Evolutionary conservation across 2,888 invertebrate genomes (phyloP), one percentile per base, ranked within the genome.

Genomic region (Xestia sexstrigata): DNA sequence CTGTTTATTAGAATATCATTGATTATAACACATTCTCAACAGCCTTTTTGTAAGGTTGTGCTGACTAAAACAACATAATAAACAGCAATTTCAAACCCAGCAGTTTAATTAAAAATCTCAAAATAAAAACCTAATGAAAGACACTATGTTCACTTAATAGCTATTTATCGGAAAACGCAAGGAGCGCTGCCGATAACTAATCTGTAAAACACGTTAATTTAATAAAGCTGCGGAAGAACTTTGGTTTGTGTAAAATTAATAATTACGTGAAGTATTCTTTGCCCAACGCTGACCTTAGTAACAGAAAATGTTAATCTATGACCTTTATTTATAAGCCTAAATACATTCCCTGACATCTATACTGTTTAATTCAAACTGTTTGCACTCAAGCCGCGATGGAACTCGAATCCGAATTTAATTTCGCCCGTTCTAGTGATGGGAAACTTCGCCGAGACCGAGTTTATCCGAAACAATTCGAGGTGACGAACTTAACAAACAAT

Each of bases 401-500:
- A 83, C 67, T 73, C 66, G 65, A 76, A 85, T 74, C 75, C 76
- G 74, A 82, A 87, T 88, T 88, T 83, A 86, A 82, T 86, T 87
- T 84, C 76, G 70, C 39, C 74, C 60, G 74, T 81, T 67, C 79
- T 76, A 80, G 85, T 77, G 79, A 63, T 79, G 84, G 70, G 76
- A 78, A 84, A 87, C 76, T 86, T 79, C 71, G 65, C 47, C 70
- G 78, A 74, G 82, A 87, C 65, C 74, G 68, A 75, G 88, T 90
- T 89, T 86, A 86, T 84, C 83, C 74, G 79, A 87, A 88, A 89
- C 87, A 89, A 88, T 89, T 87, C 80, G 86, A 89, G 89, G 89
- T 90, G 92, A 90, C 88, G 86, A 91, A 90, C 87, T 90, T 91
- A 81, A 82, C 85, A 85, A 90, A 88, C 88, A 89, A 89, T 91